These are phyloP conservation scores for Carcharodon carcharias DNA, from an alignment of 2,797 vertebrate species.

Conservation along the genomic window DNA sequence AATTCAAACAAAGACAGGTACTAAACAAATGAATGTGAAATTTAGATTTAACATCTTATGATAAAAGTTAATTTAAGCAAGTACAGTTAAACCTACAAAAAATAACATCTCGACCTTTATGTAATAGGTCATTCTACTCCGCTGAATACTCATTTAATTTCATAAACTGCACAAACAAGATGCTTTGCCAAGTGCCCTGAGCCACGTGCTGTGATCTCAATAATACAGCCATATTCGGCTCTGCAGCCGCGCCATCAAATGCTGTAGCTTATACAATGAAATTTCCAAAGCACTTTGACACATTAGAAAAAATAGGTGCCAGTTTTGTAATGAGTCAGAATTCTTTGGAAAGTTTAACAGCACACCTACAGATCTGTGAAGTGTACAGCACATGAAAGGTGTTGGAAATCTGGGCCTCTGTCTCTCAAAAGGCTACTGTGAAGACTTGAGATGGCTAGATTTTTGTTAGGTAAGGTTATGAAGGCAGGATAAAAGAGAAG, in stretches of 20 bases:
- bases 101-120: conserved; percentile 3
- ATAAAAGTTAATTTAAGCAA: neutral
- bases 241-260: neutral
- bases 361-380: neutral
- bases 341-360: neutral
- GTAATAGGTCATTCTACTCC: conserved; percentile 16
- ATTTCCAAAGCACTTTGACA: neutral
- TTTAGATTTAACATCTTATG: neutral
- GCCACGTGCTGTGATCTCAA: neutral
- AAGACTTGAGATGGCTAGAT: neutral
- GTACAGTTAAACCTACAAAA: neutral
- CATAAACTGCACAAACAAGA: neutral
- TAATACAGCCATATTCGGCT: neutral
- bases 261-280: neutral
- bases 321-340: neutral
- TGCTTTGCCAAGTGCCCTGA: neutral
- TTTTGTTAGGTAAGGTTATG: neutral
- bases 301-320: neutral
- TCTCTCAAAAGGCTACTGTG: neutral
- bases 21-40: neutral
- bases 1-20: neutral
- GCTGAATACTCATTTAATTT: neutral
- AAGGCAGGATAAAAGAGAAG: neutral
- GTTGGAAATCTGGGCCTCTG: neutral
- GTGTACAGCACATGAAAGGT: neutral